Evolutionary conservation across 92 coral and sea anemone species (phyloP), one percentile per base, ranked within the genome.

Genomic region (Umimayanthus chanpuru): DNA sequence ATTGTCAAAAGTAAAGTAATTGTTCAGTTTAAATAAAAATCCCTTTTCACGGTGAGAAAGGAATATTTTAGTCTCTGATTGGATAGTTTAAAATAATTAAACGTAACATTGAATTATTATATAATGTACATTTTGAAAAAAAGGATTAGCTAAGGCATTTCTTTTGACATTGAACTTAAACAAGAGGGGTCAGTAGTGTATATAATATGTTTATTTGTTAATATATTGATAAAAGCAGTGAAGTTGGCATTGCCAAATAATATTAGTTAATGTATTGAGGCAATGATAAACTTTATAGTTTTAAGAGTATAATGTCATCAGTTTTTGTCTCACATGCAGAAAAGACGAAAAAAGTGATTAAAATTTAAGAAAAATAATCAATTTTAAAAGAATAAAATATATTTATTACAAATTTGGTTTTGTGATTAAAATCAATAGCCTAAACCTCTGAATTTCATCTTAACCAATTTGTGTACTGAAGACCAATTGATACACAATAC

Each of bases 131-230:
- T 11, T 53, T 53, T 53, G 11, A 53, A 53, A 53, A 53, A 6
- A 32, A 32, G 36, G 36, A 0, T 0, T 50, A 50, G 32, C 41
- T n/a, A n/a, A n/a, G n/a, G n/a, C 40, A 38, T 38, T 9, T 72
- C 6, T 26, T 72, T 72, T 0, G 6, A 36, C 2, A 38, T 38
- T 38, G 44, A 38, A 20, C 28, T 16, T 74, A 74, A 74, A 38
- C 47, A 29, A 74, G 79, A 74, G 79, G 79, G 79, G 79, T 74
- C 79, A 74, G 79, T 74, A 74, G 79, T 38, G 12, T 18, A 14
- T 32, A 38, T 1, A 38, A 74, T 74, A 20, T n/a, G 20, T 4
- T 20, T 61, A 20, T 1, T 61, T 61, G 68, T 9, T 61, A 9
- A 61, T 4, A 25, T 61, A 61, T 61, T 23, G 68, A 25, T 61